phyloP scores from a whole-genome alignment of 2,797 vertebrate genomes.

The Salmo trutta region DNA sequence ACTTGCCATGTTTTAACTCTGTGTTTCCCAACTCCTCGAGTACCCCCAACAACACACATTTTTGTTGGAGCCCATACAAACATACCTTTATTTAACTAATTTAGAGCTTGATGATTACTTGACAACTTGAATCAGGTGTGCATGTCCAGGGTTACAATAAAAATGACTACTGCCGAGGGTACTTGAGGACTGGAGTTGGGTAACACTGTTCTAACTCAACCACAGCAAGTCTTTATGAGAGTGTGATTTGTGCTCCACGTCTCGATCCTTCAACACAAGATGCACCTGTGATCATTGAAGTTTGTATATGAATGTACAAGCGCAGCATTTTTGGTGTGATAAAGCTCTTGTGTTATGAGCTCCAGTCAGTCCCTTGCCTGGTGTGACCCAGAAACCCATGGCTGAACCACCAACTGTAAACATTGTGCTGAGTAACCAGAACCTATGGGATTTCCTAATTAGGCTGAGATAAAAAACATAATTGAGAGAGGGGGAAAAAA shows the following conservation, averaged over 20 bases:
- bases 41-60: too few species aligned
- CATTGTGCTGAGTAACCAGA: slow-evolving; percentile 59
- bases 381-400: slow-evolving; percentile 66
- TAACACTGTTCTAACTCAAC: neutral
- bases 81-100: too few species aligned
- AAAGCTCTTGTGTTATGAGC: neutral
- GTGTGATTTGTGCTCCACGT: neutral
- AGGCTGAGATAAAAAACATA: slow-evolving; percentile 62
- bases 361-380: slow-evolving; percentile 8
- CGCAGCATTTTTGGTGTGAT: neutral
- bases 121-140: too few species aligned
- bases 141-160: too few species aligned
- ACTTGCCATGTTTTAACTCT: neutral
- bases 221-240: neutral
- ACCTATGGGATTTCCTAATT: slow-evolving; percentile 71
- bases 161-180: too few species aligned
- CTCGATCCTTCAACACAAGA: neutral
- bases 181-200: too few species aligned
- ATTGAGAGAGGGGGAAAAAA: slow-evolving; percentile 39
- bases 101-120: too few species aligned
- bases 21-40: too few species aligned
- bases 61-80: too few species aligned
- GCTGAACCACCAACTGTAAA: slow-evolving; percentile 67
- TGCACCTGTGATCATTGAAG: neutral
- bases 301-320: neutral